Conservation (phyloP, 2,797 vertebrate species). For the Anomalospiza imberbis region DNA sequence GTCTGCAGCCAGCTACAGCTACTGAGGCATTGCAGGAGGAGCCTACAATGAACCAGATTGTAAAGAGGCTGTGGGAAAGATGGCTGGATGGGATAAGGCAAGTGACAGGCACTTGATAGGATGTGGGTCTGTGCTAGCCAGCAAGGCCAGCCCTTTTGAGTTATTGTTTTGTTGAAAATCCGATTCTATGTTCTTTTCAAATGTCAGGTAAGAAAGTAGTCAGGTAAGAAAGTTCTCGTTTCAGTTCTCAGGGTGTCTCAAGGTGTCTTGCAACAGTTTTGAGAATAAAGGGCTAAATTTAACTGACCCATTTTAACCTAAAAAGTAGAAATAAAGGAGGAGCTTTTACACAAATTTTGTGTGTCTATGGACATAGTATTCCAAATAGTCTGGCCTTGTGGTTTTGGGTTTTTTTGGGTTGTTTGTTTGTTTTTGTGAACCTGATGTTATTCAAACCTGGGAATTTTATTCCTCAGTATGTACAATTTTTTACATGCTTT, state of each 20-base stretch:
- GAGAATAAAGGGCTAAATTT: background rate
- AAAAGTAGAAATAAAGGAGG: background rate
- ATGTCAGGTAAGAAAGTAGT: background rate
- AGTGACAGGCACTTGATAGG: background rate
- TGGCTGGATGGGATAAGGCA: background rate
- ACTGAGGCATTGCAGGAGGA: background rate
- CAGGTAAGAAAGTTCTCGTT: background rate
- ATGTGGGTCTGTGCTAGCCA: background rate
- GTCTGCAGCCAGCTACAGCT: background rate
- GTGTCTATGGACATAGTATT: background rate
- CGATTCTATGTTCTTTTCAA: background rate
- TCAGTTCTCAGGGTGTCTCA: background rate
- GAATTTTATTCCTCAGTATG: background rate
- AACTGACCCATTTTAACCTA: background rate
- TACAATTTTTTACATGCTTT: background rate
- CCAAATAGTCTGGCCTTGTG: background rate
- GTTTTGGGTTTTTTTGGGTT: background rate
- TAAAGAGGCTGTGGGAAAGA: background rate
- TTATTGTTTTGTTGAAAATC: background rate
- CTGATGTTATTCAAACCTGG: background rate
- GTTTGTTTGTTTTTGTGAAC: background rate
- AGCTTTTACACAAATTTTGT: background rate
- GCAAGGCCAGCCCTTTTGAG: background rate
- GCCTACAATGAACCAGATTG: background rate
- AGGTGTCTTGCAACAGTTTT: background rate